Evolutionary conservation across 1,140 invertebrate species (phyloP).

Genomic region (Aporrectodea caliginosa): DNA sequence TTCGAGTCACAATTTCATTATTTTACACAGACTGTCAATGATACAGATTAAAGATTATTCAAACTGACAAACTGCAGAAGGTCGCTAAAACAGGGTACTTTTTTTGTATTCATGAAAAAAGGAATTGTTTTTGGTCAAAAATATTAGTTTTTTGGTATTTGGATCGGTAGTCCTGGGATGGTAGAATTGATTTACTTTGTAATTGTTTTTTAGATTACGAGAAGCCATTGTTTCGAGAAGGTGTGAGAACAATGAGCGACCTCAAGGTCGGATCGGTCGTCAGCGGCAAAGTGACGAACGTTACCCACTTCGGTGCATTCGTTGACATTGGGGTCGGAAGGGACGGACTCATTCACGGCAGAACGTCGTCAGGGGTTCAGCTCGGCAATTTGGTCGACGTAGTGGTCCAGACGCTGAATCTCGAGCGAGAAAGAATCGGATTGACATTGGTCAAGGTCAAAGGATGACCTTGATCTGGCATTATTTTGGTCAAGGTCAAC

Average conservation of each 20-base stretch:
- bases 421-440: neutral
- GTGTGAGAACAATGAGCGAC: constrained; percentile 62
- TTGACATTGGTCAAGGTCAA: neutral
- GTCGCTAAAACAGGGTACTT: no score
- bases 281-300: constrained; percentile 63
- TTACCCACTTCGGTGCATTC: constrained; percentile 84
- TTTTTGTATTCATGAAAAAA: no score
- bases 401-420: neutral
- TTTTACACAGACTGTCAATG: no score
- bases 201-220: constrained; percentile 60
- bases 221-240: constrained; percentile 67
- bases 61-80: no score
- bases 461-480: neutral
- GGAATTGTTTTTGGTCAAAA: no score
- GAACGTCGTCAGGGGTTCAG: neutral
- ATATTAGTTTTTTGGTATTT: no score
- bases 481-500: neutral
- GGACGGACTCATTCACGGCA: constrained; percentile 69
- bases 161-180: no score
- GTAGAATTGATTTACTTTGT: no score
- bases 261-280: constrained; percentile 60
- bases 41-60: no score
- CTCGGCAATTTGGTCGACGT: neutral
- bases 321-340: constrained; percentile 79
- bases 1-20: no score